phyloP scores from a whole-genome alignment of 1,140 invertebrate species.

The Danaus plexippus region DNA sequence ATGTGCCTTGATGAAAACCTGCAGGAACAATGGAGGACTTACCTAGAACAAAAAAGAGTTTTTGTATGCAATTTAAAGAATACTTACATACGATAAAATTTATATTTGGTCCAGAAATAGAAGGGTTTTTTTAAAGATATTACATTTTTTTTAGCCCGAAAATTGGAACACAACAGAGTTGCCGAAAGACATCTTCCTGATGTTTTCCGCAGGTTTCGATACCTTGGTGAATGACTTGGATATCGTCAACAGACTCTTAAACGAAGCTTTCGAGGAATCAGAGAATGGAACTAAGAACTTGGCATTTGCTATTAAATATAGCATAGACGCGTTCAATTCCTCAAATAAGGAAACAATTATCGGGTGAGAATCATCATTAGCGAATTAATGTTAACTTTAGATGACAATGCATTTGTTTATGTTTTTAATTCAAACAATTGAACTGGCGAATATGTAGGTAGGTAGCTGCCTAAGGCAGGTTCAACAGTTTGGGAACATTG shows the following conservation, averaged over 20 bases:
- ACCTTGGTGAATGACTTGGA: constrained; percentile 38
- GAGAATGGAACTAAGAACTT: constrained; percentile 26
- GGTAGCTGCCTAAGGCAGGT: too few relatives aligned
- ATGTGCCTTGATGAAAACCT: constrained; percentile 43
- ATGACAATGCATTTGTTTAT: constrained; percentile 2
- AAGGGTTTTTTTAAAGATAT: too few relatives aligned
- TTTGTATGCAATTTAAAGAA: constrained; percentile 37
- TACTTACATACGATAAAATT: neutral
- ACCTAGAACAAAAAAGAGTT: constrained; percentile 34
- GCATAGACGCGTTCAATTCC: constrained; percentile 46
- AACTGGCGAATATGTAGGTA: too few relatives aligned
- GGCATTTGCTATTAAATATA: constrained; percentile 40
- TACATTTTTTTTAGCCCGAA: neutral
- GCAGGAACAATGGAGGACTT: constrained; percentile 46
- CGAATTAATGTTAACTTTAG: neutral
- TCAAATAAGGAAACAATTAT: constrained; percentile 65
- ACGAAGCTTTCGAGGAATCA: constrained; percentile 26
- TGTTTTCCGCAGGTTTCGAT: constrained; percentile 49
- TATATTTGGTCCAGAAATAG: too few relatives aligned
- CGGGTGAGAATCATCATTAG: constrained; percentile 40
- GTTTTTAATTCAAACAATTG: neutral
- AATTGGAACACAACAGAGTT: constrained; percentile 36
- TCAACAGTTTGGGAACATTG: too few relatives aligned
- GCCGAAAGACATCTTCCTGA: constrained; percentile 42
- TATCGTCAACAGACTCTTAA: constrained; percentile 28